Conservation (phyloP, 2,797 vertebrate genomes). For the Acanthiza pusilla region DNA sequence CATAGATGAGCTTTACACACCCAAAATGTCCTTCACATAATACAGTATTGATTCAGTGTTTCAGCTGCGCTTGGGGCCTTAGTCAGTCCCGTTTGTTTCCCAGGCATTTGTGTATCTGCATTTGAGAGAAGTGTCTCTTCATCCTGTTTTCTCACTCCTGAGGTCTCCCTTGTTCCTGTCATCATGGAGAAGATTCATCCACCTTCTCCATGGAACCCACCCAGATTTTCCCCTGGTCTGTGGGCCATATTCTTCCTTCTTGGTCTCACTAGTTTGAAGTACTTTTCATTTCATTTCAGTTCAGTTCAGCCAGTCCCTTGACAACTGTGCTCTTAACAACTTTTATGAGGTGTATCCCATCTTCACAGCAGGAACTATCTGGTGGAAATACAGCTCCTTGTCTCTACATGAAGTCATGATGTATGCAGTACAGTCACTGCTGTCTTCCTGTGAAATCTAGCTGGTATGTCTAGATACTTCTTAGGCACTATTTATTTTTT, state of each 20-base stretch:
- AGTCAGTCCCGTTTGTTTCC: fast-evolving
- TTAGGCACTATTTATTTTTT: background rate
- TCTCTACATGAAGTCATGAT: background rate
- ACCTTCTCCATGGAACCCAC: background rate
- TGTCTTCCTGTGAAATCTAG: background rate
- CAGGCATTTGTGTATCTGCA: fast-evolving
- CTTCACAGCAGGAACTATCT: background rate
- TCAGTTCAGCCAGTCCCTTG: too few relatives aligned
- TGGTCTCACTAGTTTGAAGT: background rate
- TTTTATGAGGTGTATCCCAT: background rate
- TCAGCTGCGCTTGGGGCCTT: fast-evolving
- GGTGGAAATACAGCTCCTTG: background rate
- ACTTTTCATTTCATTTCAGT: background rate
- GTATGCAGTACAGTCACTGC: background rate
- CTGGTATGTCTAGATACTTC: background rate
- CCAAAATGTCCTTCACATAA: background rate
- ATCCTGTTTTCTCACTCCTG: background rate
- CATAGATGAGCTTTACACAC: fast-evolving
- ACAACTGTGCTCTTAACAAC: background rate
- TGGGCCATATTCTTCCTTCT: background rate
- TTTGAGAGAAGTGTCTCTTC: background rate
- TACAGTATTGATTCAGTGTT: background rate
- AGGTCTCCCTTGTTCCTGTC: background rate
- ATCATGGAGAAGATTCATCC: too few relatives aligned
- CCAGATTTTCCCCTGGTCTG: background rate